A percentile compares a stretch with the other conserved stretches of the same genome.
Conservation (phyloP, 2,113 vertebrate species). For the Lagopus leucura region DNA sequence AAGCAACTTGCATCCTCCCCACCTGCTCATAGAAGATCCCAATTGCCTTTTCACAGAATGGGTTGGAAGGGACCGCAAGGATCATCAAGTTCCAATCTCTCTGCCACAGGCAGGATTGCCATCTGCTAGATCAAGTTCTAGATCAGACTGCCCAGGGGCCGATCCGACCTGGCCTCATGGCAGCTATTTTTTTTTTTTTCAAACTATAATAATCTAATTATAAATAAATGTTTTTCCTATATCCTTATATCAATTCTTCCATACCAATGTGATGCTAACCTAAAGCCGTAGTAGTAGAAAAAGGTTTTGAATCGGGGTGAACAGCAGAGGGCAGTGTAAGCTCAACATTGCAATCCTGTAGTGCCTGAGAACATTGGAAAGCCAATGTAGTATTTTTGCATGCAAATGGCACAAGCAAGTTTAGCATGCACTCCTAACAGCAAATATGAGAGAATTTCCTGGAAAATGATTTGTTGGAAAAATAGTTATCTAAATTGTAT, state of each 20-base stretch:
- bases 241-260: background rate
- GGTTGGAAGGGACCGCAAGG: too few species aligned
- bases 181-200: too few species aligned
- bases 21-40: too few species aligned
- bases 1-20: background rate
- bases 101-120: too few species aligned
- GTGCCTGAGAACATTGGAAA: background rate
- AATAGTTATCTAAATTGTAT: background rate
- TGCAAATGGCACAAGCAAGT: background rate
- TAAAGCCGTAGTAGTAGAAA: background rate
- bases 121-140: too few species aligned
- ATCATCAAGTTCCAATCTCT: too few species aligned
- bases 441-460: background rate
- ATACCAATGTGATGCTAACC: too few species aligned
- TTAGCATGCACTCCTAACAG: background rate
- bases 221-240: background rate
- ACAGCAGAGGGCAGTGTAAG: conserved; percentile 65
- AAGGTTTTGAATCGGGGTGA: background rate
- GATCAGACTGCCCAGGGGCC: too few species aligned
- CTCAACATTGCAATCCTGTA: background rate
- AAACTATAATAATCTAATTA: background rate
- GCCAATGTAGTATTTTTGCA: background rate
- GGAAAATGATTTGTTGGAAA: background rate
- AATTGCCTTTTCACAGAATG: too few species aligned
- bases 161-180: too few species aligned